Evolutionary conservation across 2,797 vertebrate genomes (phyloP), one percentile per base, ranked within the genome.

Genomic region (Rachycentron canadum): DNA sequence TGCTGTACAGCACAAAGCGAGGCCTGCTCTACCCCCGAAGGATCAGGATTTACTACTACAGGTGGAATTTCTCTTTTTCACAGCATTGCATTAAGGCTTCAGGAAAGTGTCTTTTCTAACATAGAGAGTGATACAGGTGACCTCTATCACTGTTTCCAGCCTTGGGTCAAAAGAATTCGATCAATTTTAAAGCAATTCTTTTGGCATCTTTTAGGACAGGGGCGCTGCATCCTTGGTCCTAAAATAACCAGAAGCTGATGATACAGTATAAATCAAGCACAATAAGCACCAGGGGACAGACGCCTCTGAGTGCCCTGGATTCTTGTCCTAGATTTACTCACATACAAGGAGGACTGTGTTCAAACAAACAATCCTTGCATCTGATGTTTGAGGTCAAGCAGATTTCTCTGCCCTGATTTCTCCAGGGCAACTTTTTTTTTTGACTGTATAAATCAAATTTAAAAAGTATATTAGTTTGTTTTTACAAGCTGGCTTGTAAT

Each of bases 241-340:
- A 75, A 93, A 94, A 94, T 93, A 92, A 82, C 84, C 34, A 58
- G 57, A 56, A 76, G 83, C 84, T 80, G 81, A 83, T 69, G 78
- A 92, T 89, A 69, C 71, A 66, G 82, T 84, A 89, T 89, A 90
- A 94, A 94, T 94, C 88, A 91, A 89, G 86, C 82, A 69, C 89
- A 86, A 82, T 85, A 85, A 90, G 83, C 83, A 90, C 82, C 89
- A 67, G 76, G 87, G 93, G 87, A 91, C 86, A 71, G 69, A 67
- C n/a, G 28, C 81, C 82, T 78, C 80, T 1, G 45, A 79, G 67
- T 90, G 94, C 55, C 95, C 94, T 94, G 90, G 91, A 93, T 95
- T 91, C 85, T 57, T 87, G 94, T 88, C 94, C 94, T 85, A 95
- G 75, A 94, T 94, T 81, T 67, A 49, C 73, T 84, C 68, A 19